Evolutionary conservation across 2,888 invertebrate species (phyloP), one percentile per base, ranked within the genome.

Genomic region (Hipparchia semele): DNA sequence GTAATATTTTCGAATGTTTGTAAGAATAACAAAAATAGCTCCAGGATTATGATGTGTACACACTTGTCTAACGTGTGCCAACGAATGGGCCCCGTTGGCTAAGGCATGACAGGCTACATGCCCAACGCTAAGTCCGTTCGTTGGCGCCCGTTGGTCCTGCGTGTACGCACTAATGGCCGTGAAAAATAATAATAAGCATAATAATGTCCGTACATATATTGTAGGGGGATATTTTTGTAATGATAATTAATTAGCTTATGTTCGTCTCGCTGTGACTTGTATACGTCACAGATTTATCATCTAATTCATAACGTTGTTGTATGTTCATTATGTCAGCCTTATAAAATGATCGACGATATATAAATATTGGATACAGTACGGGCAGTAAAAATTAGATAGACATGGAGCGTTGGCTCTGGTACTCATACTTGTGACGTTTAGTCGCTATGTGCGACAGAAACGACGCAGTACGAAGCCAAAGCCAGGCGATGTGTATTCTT

Each of bases 221-320:
- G 77, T 79, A 76, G 80, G 83, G 84, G 81, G 87, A 88, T 90
- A 89, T 86, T 90, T 90, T 90, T 82, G 79, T 81, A 82, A 84
- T 80, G 81, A 84, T 81, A 81, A 81, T 86, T 90, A 91, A 81
- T 86, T 90, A 91, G 89, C 86, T 86, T 91, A 90, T 79, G 83
- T 85, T 87, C 77, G 81, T 86, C 83, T 86, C 84, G 82, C 86
- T 86, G 88, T 87, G 89, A 83, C 83, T 80, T 86, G 82, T 88
- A 85, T 78, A 65, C 78, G 84, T 83, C 86, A 85, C 84, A 83
- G 86, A 78, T 81, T 82, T 82, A 84, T 88, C 88, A 90, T 89
- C 87, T 90, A 83, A 88, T 83, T 90, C 89, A 86, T 90, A 89
- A 89, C 80, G 86, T 84, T 83, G 80, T 86, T 86, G 84, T 89